Evolutionary conservation across 2,113 vertebrate species (phyloP).

Genomic region (Odobenus rosmarus): DNA sequence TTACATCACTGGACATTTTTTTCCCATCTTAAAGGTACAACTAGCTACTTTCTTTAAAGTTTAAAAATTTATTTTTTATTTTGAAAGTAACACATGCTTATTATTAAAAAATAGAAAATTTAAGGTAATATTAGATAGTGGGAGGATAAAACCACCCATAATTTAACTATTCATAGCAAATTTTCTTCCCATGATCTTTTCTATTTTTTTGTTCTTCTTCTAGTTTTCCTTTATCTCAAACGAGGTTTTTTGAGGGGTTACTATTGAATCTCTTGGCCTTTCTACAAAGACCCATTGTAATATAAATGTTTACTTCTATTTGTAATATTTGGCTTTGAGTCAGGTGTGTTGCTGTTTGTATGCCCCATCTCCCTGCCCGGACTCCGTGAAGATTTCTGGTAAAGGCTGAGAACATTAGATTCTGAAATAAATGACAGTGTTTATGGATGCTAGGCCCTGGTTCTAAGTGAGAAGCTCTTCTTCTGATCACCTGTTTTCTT

Average conservation of each 20-base stretch:
- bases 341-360: not conserved
- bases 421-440: not conserved
- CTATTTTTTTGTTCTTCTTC: not conserved
- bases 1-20: not conserved
- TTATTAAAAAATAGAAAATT: not conserved
- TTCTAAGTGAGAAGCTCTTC: not conserved
- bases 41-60: conserved; percentile 15
- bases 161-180: not conserved
- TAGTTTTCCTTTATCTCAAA: not conserved
- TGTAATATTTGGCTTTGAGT: not conserved
- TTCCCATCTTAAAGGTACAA: conserved; percentile 2
- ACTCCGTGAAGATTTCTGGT: not conserved
- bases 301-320: not conserved
- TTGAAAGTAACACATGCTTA: not conserved
- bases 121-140: conserved; percentile 6
- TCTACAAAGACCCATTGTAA: not conserved
- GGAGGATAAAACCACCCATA: not conserved
- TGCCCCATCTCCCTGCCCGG: too few relatives aligned
- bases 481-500: not conserved
- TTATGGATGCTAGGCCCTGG: not conserved
- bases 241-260: not conserved
- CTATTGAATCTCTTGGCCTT: not conserved
- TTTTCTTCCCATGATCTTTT: not conserved
- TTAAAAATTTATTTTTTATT: not conserved
- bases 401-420: not conserved